Evolutionary conservation across 2,888 invertebrate species (phyloP).

Genomic region (Cybosia mesomella): DNA sequence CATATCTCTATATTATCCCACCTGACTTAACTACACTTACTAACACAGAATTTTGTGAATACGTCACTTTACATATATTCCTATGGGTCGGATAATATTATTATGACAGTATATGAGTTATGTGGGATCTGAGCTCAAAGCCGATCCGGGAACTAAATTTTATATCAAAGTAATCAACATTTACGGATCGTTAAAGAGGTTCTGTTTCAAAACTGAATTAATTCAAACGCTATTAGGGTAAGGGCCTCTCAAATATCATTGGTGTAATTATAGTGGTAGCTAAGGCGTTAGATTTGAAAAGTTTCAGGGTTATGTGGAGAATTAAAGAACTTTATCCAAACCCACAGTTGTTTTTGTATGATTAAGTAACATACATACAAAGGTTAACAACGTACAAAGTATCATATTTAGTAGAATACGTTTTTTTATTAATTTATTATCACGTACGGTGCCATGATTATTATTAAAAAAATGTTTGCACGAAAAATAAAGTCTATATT

Average conservation of each 20-base stretch:
- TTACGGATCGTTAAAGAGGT: not conserved
- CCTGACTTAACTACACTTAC: not conserved
- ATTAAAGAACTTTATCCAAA: not conserved
- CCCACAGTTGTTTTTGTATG: too few species aligned
- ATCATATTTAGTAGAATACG: too few species aligned
- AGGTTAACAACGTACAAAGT: too few species aligned
- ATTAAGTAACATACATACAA: too few species aligned
- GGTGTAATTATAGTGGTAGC: not conserved
- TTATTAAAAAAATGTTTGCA: too few species aligned
- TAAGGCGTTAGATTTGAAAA: not conserved
- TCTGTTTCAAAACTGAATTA: not conserved
- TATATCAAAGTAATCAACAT: conserved; percentile 2
- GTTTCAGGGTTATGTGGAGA: not conserved
- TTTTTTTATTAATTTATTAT: too few species aligned
- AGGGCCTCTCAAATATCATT: conserved; percentile 2
- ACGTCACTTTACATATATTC: not conserved
- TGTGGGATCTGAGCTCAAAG: not conserved
- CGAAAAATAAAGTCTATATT: too few species aligned
- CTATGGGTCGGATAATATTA: not conserved
- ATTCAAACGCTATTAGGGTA: not conserved
- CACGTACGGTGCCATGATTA: too few species aligned
- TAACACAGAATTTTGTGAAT: not conserved
- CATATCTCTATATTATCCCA: too few species aligned
- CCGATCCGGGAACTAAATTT: not conserved
- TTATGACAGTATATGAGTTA: not conserved